Conservation (phyloP, 1,140 invertebrate genomes). For the Cardiocondyla obscurior region DNA sequence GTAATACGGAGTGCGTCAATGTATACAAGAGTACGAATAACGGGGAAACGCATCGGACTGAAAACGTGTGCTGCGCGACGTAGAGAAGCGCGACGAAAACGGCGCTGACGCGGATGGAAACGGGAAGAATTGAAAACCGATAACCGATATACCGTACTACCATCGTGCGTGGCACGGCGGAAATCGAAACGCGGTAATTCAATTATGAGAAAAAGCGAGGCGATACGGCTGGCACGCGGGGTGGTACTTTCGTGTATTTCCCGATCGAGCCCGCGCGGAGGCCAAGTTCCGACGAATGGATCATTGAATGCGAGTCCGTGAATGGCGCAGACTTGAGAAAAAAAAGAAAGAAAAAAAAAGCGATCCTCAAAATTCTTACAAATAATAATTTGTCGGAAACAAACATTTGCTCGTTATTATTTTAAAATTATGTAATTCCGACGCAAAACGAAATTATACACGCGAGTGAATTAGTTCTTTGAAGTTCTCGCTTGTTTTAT, state of each 20-base stretch:
- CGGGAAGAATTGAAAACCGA: slow-evolving; percentile 37
- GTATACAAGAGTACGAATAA: neutral
- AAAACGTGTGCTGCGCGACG: neutral
- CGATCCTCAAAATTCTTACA: neutral
- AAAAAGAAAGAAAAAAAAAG: no score
- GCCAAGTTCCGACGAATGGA: neutral
- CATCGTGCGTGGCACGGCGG: neutral
- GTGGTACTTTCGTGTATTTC: neutral
- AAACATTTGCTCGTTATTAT: no score
- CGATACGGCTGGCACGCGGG: slow-evolving; percentile 1
- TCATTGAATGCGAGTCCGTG: neutral
- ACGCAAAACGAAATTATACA: no score
- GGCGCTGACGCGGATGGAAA: neutral
- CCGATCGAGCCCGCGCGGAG: neutral
- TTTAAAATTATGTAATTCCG: no score
- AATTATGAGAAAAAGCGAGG: slow-evolving; percentile 26
- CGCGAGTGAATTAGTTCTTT: neutral
- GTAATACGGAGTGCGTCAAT: neutral
- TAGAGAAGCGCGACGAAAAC: neutral
- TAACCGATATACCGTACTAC: slow-evolving; percentile 4
- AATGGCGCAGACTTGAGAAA: no score
- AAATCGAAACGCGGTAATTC: slow-evolving; percentile 23
- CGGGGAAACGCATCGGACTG: neutral
- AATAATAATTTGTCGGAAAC: neutral
- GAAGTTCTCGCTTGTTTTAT: neutral